These are phyloP conservation scores for Arrhopalites spinosus DNA, from an alignment of 2,888 invertebrate species.

Conservation along the genomic window DNA sequence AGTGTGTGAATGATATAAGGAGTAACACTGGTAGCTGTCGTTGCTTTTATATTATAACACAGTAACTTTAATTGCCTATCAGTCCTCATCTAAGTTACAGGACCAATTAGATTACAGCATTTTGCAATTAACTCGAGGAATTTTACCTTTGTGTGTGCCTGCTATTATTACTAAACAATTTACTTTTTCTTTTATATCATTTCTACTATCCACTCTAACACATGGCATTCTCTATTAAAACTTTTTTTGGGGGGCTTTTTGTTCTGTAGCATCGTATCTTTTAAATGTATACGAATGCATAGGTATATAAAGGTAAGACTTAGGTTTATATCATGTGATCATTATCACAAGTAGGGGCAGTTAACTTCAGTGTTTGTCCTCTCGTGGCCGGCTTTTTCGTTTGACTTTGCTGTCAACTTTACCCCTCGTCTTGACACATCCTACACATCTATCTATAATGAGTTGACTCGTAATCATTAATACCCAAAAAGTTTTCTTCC, in stretches of 20 bases:
- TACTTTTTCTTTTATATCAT: neutral
- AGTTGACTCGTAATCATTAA: no score
- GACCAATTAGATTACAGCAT: slow-evolving; percentile 56
- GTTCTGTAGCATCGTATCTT: neutral
- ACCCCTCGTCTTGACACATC: no score
- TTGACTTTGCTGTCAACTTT: no score
- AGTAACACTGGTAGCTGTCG: slow-evolving; percentile 1
- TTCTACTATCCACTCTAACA: neutral
- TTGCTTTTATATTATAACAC: neutral
- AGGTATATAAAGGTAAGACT: no score
- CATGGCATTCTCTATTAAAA: neutral
- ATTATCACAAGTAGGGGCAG: no score
- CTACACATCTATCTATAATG: no score
- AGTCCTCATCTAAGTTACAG: slow-evolving; percentile 7
- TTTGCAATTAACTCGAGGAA: slow-evolving; percentile 56
- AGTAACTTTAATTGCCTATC: neutral
- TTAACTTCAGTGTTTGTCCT: no score
- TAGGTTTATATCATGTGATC: no score
- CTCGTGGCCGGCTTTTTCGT: no score
- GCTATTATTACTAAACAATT: slow-evolving; percentile 24
- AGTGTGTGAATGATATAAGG: slow-evolving; percentile 1
- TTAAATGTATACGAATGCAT: neutral
- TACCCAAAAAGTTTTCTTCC: no score
- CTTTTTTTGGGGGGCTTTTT: neutral
- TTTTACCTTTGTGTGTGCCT: neutral